These are phyloP conservation scores for Corydoras maculifer DNA, from an alignment of 2,113 vertebrate species.

Conservation along the genomic window DNA sequence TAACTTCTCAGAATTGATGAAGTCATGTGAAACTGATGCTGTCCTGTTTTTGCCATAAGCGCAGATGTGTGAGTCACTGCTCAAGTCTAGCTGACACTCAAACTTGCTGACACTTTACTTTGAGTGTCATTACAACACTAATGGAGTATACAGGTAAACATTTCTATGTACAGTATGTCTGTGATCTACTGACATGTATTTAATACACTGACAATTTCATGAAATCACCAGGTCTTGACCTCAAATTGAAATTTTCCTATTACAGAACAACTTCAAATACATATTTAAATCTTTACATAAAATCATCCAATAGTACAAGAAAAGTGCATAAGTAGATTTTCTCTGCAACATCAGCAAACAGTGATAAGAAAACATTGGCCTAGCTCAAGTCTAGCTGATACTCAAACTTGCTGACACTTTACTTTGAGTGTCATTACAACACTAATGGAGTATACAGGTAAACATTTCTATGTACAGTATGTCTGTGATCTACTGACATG, in stretches of 20 bases:
- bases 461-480: background rate
- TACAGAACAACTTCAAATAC: too few relatives aligned
- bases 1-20: background rate
- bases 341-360: too few relatives aligned
- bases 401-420: slow-evolving; percentile 5
- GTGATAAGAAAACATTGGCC: too few relatives aligned
- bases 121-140: slow-evolving; percentile 6
- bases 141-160: slow-evolving; percentile 7
- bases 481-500: slow-evolving; percentile 18
- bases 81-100: slow-evolving; percentile 6
- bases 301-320: too few relatives aligned
- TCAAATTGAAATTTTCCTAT: background rate
- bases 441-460: slow-evolving; percentile 6
- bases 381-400: background rate
- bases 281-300: too few relatives aligned
- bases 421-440: slow-evolving; percentile 3
- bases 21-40: background rate
- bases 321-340: too few relatives aligned
- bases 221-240: slow-evolving; percentile 25
- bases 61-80: slow-evolving; percentile 10
- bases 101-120: slow-evolving; percentile 1
- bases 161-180: background rate
- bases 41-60: slow-evolving; percentile 16
- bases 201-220: slow-evolving; percentile 29
- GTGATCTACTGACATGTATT: slow-evolving; percentile 16